phyloP scores from a whole-genome alignment of 2,113 vertebrate genomes.

The Ptilonorhynchus violaceus region DNA sequence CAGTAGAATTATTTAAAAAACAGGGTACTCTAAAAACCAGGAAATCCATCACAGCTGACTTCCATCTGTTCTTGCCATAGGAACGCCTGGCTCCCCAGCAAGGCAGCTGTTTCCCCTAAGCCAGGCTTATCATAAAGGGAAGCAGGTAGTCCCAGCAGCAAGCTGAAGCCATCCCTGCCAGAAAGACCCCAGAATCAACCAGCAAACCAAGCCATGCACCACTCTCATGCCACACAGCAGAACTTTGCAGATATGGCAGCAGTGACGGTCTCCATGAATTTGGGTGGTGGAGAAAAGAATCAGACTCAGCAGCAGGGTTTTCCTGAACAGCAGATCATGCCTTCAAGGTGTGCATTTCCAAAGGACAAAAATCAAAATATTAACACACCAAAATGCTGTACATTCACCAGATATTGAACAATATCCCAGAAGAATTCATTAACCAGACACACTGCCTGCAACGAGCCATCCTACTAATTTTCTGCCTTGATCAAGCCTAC shows the following conservation, averaged over 20 bases:
- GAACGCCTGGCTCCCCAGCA: background rate
- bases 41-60: background rate
- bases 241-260: background rate
- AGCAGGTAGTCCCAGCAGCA: background rate
- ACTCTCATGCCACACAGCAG: fast-evolving
- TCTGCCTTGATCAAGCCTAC: background rate
- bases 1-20: background rate
- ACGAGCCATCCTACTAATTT: background rate
- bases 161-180: background rate
- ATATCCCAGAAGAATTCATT: background rate
- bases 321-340: background rate
- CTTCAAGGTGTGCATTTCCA: background rate
- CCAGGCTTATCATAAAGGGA: background rate
- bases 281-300: background rate
- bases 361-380: background rate
- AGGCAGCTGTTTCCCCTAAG: background rate
- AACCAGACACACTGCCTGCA: background rate
- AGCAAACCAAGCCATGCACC: background rate
- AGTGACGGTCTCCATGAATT: background rate
- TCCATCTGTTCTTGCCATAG: background rate
- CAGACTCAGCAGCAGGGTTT: background rate
- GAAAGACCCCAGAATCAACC: background rate
- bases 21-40: background rate
- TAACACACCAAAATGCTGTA: background rate
- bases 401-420: background rate